Evolutionary conservation across 2,888 invertebrate species (phyloP), one percentile per base, ranked within the genome.

Genomic region (Allolobophora icterica): DNA sequence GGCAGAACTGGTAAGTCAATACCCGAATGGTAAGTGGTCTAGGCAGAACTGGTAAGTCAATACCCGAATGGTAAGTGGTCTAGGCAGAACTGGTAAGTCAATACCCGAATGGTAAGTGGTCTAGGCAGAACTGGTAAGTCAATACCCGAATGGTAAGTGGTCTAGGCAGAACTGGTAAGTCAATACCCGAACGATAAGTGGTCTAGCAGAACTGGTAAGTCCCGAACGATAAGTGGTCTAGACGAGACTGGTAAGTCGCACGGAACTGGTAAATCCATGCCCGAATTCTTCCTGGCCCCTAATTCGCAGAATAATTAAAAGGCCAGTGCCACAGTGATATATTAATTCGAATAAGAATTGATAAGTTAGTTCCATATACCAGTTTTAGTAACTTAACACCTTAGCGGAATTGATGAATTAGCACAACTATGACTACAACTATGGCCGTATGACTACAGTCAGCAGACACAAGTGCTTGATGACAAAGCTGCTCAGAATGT

Each of bases 111-210:
- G 30, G 4, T 30, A 24, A 33, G 38, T 40, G 40, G 40, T 40
- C 40, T 13, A 40, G 4, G n/a, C n/a, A 84, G n/a, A 34, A 34
- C 34, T 33, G 84, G 84, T 33, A 33, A 84, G 34, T 84, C 84
- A 33, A 34, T 84, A 8, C 34, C n/a, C 5, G 84, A 84, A 11
- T 84, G 13, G 8, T 84, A 84, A 8, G 40, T 8, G 40, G 40
- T 8, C 40, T 40, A 40, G n/a, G n/a, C 33, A 30, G 90, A 83
- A 71, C 21, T 90, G 71, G 90, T 84, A 42, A 52, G 90, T 90
- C 89, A 13, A 89, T n/a, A 89, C 40, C 35, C 4, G 30, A 40
- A 21, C 5, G 30, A 13, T 30, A 24, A 33, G 38, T 40, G 40
- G 40, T 40, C 40, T 13, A 40, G 5, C 13, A n/a, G n/a, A n/a